Conservation (phyloP, 2,888 invertebrate genomes). For the Parelbella ahira region DNA sequence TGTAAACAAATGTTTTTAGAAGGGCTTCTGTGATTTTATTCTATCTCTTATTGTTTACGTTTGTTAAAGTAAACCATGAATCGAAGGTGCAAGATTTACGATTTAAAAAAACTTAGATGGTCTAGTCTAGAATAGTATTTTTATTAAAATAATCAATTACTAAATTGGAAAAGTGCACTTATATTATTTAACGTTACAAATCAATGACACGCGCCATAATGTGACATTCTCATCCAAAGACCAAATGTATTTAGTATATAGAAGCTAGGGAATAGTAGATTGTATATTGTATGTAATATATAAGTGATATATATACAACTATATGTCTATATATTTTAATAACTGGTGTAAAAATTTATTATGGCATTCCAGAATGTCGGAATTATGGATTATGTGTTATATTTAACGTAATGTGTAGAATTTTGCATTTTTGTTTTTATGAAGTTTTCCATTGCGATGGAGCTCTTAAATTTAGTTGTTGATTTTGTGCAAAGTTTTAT, state of each 20-base stretch:
- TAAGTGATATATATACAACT: constrained; percentile 56
- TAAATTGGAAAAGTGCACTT: constrained; percentile 75
- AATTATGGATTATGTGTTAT: constrained; percentile 34
- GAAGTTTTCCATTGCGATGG: constrained; percentile 34
- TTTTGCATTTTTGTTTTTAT: constrained; percentile 37
- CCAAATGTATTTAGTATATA: constrained; percentile 76
- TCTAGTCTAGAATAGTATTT: constrained; percentile 72
- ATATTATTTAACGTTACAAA: constrained; percentile 67
- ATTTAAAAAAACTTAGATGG: constrained; percentile 38
- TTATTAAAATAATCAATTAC: constrained; percentile 56
- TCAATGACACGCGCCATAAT: constrained; percentile 72
- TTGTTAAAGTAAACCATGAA: constrained; percentile 24
- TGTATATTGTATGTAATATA: constrained; percentile 50
- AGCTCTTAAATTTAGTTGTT: constrained; percentile 53
- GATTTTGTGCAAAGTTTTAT: constrained; percentile 53
- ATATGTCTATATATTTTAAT: constrained; percentile 50
- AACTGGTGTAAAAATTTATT: constrained; percentile 39
- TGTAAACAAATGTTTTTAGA: constrained; percentile 40
- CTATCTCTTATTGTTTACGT: constrained; percentile 23
- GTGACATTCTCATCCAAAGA: constrained; percentile 79
- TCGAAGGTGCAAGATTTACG: constrained; percentile 24
- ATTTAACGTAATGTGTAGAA: constrained; percentile 33
- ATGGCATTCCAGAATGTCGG: constrained; percentile 52
- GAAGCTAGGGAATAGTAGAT: constrained; percentile 66
- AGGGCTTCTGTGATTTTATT: constrained; percentile 63